Evolutionary conservation across 2,888 invertebrate species (phyloP).

Genomic region (Acheta domesticus): DNA sequence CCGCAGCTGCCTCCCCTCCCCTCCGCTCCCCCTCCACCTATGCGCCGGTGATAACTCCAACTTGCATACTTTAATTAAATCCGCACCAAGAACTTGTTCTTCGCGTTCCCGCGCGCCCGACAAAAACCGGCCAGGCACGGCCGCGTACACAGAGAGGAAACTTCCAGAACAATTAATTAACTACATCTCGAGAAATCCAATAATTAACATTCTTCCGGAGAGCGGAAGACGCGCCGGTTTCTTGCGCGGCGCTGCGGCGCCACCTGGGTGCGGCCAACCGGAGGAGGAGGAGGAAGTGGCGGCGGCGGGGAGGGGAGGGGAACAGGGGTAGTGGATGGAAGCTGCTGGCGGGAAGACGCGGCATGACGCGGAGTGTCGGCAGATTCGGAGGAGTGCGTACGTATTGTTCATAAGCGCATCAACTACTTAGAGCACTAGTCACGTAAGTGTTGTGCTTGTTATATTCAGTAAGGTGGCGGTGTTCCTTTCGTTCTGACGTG

Average conservation of each 20-base stretch:
- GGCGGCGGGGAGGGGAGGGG: background rate
- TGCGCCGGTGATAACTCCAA: background rate
- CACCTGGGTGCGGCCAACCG: background rate
- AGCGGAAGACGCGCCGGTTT: background rate
- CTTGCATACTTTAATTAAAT: constrained; percentile 10
- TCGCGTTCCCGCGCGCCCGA: background rate
- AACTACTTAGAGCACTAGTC: too few species aligned
- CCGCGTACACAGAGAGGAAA: constrained; percentile 9
- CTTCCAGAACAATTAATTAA: constrained; percentile 10
- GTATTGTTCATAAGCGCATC: too few species aligned
- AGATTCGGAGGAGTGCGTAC: too few species aligned
- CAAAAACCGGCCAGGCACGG: background rate
- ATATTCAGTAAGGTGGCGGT: too few species aligned
- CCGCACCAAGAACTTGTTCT: constrained; percentile 18
- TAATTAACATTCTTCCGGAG: constrained; percentile 18
- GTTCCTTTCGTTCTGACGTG: too few species aligned
- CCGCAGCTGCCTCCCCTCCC: background rate
- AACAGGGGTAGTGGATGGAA: too few species aligned
- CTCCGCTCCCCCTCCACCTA: background rate
- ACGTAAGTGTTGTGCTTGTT: too few species aligned
- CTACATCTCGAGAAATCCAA: constrained; percentile 18
- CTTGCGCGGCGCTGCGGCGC: background rate
- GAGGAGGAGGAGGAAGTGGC: background rate
- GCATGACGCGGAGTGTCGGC: too few species aligned
- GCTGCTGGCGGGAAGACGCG: too few species aligned